Base-by-base conservation (phyloP, 2,113 vertebrate genomes). In the Drymodes brunneopygia region DNA sequence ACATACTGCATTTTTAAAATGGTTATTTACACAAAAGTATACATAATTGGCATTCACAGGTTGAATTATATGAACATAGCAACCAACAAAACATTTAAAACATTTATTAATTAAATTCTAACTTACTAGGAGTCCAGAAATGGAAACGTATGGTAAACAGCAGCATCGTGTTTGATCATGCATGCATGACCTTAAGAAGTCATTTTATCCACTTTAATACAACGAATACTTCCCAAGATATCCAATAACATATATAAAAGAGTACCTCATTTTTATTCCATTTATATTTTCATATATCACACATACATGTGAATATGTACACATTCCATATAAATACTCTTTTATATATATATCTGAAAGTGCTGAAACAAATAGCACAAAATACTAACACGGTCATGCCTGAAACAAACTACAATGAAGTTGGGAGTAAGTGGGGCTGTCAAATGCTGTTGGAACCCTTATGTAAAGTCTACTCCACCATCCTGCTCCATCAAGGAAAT, bases 111-210 rank as follows among this genome's bases (percentile, higher is more conserved):
- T 44, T 66, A 74, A 81, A 74, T 84, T 81, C 75, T 95, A 94
- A 86, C 86, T 92, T 92, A 84, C 72, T 62, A 53, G 79, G 65
- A 82, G 62, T 67, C 62, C 47, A 96, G 86, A 94, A 84, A 85
- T 88, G 86, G 88, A 97, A 97, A 92, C 61, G 29, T 53, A 97
- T 78, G 96, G 75, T 95, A 97, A 97, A 96, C 93, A 95, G 95
- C 86, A 97, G 93, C 78, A 89, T 93, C 86, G 91, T 88, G 75
- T 97, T 97, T 97, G 94, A 97, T 97, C 94, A 79, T 83, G 69
- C 62, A 91, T 92, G 64, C 31, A 42, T 97, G 96, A 97, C 94
- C 95, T 98, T 97, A 96, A 97, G 97, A 97, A 95, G 65, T 94
- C 93, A 97, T 90, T 90, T 96, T 93, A 97, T 85, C 90, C 65